These are phyloP conservation scores for Halocynthia roretzi DNA, from an alignment of 23 tunicate species.

Conservation along the genomic window DNA sequence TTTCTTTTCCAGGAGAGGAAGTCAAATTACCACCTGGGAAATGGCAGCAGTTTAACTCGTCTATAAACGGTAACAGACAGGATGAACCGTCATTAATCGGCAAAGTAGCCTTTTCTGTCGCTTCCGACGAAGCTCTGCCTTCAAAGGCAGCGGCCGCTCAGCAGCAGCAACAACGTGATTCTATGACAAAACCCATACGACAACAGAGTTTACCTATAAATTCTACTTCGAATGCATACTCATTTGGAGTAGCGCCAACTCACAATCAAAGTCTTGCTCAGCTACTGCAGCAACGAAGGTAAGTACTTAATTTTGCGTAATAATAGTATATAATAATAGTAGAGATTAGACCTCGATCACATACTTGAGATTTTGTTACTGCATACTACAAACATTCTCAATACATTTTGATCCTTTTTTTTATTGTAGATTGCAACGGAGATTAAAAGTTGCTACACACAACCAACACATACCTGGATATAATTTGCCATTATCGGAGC, in stretches of 20 bases:
- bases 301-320: not conserved
- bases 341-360: not conserved
- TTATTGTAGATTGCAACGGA: constrained; percentile 15
- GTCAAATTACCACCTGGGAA: too few relatives aligned
- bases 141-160: constrained; percentile 33
- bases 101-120: constrained; percentile 27
- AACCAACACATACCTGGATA: constrained; percentile 14
- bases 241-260: constrained; percentile 6
- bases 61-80: too few relatives aligned
- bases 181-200: constrained; percentile 29
- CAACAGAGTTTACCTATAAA: constrained; percentile 56
- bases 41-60: too few relatives aligned
- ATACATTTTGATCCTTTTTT: not conserved
- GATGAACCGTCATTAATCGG: too few relatives aligned
- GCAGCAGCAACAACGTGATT: constrained; percentile 10
- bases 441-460: constrained; percentile 29
- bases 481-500: constrained; percentile 29
- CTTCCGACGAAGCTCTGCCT: constrained; percentile 68
- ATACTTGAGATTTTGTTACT: not conserved
- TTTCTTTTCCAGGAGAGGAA: too few relatives aligned
- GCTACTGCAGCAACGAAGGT: constrained; percentile 66
- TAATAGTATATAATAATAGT: not conserved
- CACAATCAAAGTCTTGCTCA: constrained; percentile 60
- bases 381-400: too few relatives aligned
- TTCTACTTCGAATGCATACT: constrained; percentile 1